Percentiles rank a stretch among this genome's conserved stretches.
Conservation (phyloP, 35 echinoderm and acorn worm species). For the Eucidaris tribuloides region DNA sequence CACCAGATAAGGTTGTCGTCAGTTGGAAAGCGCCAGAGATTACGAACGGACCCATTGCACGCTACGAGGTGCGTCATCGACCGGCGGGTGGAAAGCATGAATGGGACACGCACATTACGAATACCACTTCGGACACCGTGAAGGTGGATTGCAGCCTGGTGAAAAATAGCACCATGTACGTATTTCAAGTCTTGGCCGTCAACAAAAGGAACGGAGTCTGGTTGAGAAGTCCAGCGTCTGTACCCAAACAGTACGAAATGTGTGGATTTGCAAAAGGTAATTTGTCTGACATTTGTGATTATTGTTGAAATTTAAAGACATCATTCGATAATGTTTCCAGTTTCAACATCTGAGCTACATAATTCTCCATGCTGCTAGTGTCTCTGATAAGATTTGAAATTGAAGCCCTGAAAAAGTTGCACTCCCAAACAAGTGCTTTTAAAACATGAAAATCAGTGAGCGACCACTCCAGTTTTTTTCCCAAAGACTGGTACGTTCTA, state of each 20-base stretch:
- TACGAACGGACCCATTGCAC: background rate
- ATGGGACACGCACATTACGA: background rate
- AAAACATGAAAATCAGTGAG: no score
- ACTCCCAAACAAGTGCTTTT: no score
- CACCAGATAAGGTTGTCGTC: background rate
- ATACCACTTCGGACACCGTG: background rate
- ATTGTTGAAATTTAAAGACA: background rate
- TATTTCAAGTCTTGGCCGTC: conserved; percentile 2
- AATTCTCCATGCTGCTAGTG: no score
- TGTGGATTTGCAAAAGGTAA: background rate
- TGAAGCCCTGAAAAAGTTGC: no score
- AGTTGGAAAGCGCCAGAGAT: background rate
- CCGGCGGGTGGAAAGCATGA: background rate
- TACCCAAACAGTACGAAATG: background rate
- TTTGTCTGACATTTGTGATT: background rate
- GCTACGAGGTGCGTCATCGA: background rate
- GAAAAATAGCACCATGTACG: background rate
- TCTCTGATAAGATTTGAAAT: background rate
- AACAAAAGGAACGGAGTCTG: background rate
- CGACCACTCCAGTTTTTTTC: no score
- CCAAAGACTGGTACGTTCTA: no score
- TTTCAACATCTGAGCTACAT: background rate
- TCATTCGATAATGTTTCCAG: background rate
- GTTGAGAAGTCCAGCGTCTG: background rate
- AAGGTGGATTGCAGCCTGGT: background rate